phyloP scores from a whole-genome alignment of 2,797 vertebrate genomes.

The Harpagifer antarcticus region DNA sequence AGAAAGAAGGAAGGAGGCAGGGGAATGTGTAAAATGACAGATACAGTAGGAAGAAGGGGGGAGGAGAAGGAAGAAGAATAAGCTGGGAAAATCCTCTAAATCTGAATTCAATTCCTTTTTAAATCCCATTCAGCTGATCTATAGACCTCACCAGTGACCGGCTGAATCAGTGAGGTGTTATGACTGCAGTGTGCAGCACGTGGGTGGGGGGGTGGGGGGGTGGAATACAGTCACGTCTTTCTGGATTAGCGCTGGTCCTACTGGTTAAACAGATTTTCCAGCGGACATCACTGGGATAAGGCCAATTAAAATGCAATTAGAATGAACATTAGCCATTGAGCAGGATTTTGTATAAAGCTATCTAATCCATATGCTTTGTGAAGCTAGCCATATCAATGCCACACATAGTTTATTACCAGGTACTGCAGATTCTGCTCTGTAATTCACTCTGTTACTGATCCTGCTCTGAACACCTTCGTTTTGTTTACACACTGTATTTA shows the following conservation, averaged over 20 bases:
- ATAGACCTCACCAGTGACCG: slow-evolving; percentile 26
- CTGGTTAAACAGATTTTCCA: slow-evolving; percentile 43
- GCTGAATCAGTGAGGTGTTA: slow-evolving; percentile 35
- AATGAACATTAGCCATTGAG: slow-evolving; percentile 31
- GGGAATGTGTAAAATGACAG: slow-evolving; percentile 23
- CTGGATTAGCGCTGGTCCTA: slow-evolving; percentile 42
- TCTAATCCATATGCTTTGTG: slow-evolving; percentile 28
- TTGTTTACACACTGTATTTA: slow-evolving; percentile 45
- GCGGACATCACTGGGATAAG: slow-evolving; percentile 17
- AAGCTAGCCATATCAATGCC: slow-evolving; percentile 29
- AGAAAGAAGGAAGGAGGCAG: slow-evolving; percentile 23
- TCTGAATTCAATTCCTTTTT: slow-evolving; percentile 36
- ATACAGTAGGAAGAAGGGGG: background rate
- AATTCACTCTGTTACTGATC: slow-evolving; percentile 19
- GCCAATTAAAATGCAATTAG: slow-evolving; percentile 54
- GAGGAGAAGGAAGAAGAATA: slow-evolving; percentile 1
- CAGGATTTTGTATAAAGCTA: slow-evolving; percentile 30
- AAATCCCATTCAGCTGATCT: slow-evolving; percentile 49
- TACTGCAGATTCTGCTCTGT: slow-evolving; percentile 9
- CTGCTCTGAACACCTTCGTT: slow-evolving; percentile 21
- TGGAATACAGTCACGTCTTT: background rate
- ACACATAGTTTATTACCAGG: slow-evolving; percentile 27
- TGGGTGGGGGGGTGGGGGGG: background rate
- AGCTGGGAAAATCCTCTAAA: slow-evolving; percentile 45
- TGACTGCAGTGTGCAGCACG: slow-evolving; percentile 9